Conservation (phyloP, 2,797 vertebrate species). For the Ptychadena robeensis region DNA sequence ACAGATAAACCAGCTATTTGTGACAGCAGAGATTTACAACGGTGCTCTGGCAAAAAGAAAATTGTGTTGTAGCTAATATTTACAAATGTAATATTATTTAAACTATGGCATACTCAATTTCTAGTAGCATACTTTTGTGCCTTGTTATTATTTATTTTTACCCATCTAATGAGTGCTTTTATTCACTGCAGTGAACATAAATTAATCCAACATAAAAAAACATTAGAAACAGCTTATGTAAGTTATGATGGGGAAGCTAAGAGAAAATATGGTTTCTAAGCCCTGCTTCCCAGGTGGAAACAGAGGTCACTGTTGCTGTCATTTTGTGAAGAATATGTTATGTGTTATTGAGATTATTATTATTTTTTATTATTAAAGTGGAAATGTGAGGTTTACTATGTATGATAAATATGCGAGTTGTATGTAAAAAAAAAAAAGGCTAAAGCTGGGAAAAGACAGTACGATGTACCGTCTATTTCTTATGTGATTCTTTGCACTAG, state of each 20-base stretch:
- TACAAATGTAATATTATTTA: background rate
- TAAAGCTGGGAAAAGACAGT: no score
- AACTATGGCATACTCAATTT: background rate
- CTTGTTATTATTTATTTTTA: background rate
- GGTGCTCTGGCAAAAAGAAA: background rate
- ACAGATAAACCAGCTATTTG: conserved; percentile 3
- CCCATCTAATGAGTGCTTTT: background rate
- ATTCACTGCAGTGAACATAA: background rate
- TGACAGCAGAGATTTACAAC: conserved; percentile 7
- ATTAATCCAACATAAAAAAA: background rate
- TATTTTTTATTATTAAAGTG: no score
- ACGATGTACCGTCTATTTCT: no score
- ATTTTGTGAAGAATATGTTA: background rate
- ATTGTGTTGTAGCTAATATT: background rate
- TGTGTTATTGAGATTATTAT: no score
- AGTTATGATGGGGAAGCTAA: background rate
- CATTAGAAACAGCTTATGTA: background rate
- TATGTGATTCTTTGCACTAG: no score
- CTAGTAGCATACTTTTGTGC: background rate
- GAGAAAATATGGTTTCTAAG: background rate
- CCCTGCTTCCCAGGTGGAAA: background rate
- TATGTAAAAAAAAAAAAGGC: no score
- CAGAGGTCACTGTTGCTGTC: background rate
- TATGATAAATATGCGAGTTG: no score
- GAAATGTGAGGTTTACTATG: no score